Conservation (phyloP, 1,140 invertebrate genomes). For the Caerostris darwini region DNA sequence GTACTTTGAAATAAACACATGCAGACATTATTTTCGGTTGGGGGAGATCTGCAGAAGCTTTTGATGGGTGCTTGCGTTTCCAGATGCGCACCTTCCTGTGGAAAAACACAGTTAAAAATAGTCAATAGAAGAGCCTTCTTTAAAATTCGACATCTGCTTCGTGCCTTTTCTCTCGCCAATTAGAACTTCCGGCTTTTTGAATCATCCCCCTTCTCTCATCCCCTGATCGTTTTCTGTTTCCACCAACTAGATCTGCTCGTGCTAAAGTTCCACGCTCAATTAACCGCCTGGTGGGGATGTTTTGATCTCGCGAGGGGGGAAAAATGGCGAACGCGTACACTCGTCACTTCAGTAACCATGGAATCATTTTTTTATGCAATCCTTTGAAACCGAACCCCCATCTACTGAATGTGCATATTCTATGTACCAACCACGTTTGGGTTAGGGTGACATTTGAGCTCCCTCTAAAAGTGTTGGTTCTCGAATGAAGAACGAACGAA, state of each 20-base stretch:
- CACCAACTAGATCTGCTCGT: neutral
- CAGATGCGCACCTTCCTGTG: slow-evolving; percentile 24
- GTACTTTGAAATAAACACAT: neutral
- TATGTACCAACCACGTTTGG: neutral
- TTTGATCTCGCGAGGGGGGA: neutral
- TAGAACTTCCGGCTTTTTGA: slow-evolving; percentile 27
- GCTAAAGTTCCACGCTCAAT: slow-evolving; percentile 25
- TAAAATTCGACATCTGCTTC: slow-evolving; percentile 32
- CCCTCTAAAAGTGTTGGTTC: neutral
- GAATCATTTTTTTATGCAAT: neutral
- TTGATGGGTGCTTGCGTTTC: neutral
- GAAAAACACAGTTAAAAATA: slow-evolving; percentile 15
- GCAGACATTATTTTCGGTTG: neutral
- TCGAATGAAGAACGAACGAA: neutral
- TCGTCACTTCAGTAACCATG: slow-evolving; percentile 28
- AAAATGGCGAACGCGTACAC: neutral
- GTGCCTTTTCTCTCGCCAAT: slow-evolving; percentile 28
- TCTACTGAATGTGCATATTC: neutral
- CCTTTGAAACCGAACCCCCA: slow-evolving; percentile 1
- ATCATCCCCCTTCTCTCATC: neutral
- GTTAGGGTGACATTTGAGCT: neutral
- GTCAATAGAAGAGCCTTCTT: slow-evolving; percentile 17
- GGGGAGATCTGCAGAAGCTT: neutral
- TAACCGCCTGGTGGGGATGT: slow-evolving; percentile 9
- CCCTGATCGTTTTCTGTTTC: neutral